phyloP scores from a whole-genome alignment of 2,888 invertebrate genomes.

The Thera obeliscata region DNA sequence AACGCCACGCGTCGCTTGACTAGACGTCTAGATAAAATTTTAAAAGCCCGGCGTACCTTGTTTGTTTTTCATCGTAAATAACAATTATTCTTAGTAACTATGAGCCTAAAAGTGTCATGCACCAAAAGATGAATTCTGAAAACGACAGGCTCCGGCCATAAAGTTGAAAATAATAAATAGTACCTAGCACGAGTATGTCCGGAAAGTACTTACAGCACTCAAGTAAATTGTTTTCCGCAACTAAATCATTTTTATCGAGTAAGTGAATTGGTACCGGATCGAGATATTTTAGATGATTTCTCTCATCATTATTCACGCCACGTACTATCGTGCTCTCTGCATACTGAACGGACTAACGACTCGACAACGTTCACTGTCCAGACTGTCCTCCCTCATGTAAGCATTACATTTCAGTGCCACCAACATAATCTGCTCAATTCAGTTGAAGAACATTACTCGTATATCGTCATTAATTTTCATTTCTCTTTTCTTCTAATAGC shows the following conservation, averaged over 20 bases:
- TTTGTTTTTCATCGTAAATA: no score
- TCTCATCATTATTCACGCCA: conserved; percentile 33
- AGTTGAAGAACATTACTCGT: no score
- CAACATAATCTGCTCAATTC: no score
- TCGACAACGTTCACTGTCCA: neutral
- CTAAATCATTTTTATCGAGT: conserved; percentile 38
- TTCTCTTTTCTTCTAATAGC: no score
- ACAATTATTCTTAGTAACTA: no score
- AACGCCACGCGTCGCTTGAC: neutral
- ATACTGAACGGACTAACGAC: conserved; percentile 24
- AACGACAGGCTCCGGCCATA: conserved; percentile 9
- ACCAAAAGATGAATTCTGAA: neutral
- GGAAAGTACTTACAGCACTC: conserved; percentile 28
- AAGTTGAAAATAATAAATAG: conserved; percentile 35
- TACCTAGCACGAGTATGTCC: conserved; percentile 2
- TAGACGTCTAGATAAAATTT: no score
- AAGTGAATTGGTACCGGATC: conserved; percentile 29
- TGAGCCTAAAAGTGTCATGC: neutral
- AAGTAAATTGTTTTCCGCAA: conserved; percentile 32
- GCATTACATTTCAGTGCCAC: neutral
- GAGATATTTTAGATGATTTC: conserved; percentile 29
- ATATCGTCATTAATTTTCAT: no score
- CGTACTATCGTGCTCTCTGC: conserved; percentile 14
- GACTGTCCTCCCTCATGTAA: neutral
- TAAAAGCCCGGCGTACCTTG: no score